phyloP scores from a whole-genome alignment of 2,113 vertebrate genomes.

The Eclectus roratus region DNA sequence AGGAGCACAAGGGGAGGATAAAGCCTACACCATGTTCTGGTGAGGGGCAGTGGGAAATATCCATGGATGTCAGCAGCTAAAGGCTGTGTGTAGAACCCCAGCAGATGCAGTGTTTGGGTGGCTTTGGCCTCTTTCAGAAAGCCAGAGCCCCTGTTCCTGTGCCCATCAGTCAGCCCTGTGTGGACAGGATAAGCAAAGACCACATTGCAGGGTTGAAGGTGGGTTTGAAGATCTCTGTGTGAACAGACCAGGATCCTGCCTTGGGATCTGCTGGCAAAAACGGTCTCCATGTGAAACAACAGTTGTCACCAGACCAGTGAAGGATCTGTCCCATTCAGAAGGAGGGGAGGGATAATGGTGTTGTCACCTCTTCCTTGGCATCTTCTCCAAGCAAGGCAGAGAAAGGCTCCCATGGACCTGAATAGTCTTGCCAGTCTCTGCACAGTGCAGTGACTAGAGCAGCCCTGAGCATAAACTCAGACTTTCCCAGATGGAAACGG shows the following conservation, averaged over 20 bases:
- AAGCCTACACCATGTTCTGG: not conserved
- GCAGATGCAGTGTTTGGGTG: not conserved
- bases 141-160: not conserved
- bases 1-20: not conserved
- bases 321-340: not conserved
- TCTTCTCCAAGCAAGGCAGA: fast-evolving
- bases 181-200: not conserved
- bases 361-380: not conserved
- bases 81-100: too few species aligned
- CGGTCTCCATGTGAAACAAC: fast-evolving
- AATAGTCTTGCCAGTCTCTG: not conserved
- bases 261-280: not conserved
- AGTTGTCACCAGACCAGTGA: not conserved
- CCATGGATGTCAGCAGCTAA: not conserved
- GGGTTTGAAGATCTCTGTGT: not conserved
- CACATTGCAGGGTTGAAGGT: not conserved
- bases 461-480: fast-evolving
- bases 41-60: not conserved
- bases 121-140: not conserved
- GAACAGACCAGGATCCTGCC: not conserved
- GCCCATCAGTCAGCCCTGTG: fast-evolving
- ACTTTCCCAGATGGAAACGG: not conserved
- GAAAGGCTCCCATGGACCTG: not conserved
- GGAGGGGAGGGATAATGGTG: fast-evolving
- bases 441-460: not conserved